Evolutionary conservation across 2,113 vertebrate genomes (phyloP), one percentile per base, ranked within the genome.

Genomic region (Bufo bufo): DNA sequence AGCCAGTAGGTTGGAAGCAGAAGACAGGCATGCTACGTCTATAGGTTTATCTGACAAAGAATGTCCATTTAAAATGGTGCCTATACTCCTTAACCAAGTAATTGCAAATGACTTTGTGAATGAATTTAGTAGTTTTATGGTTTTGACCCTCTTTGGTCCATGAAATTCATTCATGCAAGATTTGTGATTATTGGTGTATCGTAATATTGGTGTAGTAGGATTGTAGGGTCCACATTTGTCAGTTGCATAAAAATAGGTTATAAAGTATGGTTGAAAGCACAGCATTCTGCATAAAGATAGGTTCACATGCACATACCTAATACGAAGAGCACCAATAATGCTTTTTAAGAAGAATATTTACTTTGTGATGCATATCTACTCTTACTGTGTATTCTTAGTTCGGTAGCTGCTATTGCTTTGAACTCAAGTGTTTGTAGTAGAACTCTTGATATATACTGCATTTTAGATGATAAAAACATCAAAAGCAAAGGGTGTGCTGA

Each of bases 281-380:
- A 33, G 33, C 33, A 33, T 33, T 33, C 2, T 77, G 43, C 20
- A 77, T 52, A 77, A 52, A 17, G 1, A 7, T 11, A 50, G n/a
- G 54, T 7, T 33, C 33, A 33, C 33, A 33, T 33, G 33, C 33
- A 33, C 33, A 33, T 33, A 33, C 33, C 33, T 33, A 33, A 54
- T 63, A 65, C 8, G 17, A 63, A 45, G 33, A 6, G 19, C n/a
- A 19, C 66, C 19, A 33, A 33, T 69, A 33, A 23, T 45, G 16
- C 52, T 82, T 49, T 49, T 58, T 0, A 50, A 63, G 33, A 7
- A 65, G 59, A 65, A n/a, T 5, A 33, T 82, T 49, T 66, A 50
- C 80, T 14, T 63, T 66, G 20, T 65, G 80, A 82, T 65, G 43
- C 33, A 63, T 5, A 82, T 59, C 52, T 79, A 58, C 52, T 79